Evolutionary conservation across 2,113 vertebrate species (phyloP), one percentile per base, ranked within the genome.

Genomic region (Phoxinus phoxinus): DNA sequence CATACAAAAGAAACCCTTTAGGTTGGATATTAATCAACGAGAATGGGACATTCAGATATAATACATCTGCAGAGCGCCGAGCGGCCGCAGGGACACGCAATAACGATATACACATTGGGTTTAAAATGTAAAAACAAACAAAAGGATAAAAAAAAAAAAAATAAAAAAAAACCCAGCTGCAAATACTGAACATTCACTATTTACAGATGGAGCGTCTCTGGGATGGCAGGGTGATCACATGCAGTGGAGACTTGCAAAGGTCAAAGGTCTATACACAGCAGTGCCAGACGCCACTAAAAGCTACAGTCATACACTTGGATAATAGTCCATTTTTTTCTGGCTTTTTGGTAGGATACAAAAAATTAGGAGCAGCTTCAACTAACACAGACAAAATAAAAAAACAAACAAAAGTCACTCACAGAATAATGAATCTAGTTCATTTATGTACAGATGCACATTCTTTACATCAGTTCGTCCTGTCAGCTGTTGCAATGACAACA

Each of bases 171-270:
- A 93, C 92, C 92, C 94, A 95, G 93, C 96, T 95, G 95, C 93
- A 97, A 97, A 97, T 96, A 98, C 95, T 95, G 94, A 95, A 97
- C 95, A 96, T 95, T 96, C 94, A 97, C 91, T 98, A 98, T 98
- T 95, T 97, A 98, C 96, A 97, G 93, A 95, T 92, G 93, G 87
- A 94, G 93, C 91, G 93, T n/a, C 71, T 73, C 41, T 73, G 37
- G 94, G 90, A 94, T 93, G 93, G 93, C 93, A 92, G 85, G 91
- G 89, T 89, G 92, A 94, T 91, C 94, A 96, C 97, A 98, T 98
- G 98, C 97, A 98, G 95, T 94, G 95, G 94, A 94, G 89, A 87
- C 91, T 93, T 93, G 91, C 91, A 93, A 93, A 93, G 90, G 91
- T 94, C 89, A 92, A 96, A 95, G 91, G 96, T 94, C 90, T 97